These are phyloP conservation scores for Crenichthys baileyi DNA, from an alignment of 2,797 vertebrate species.

Conservation along the genomic window DNA sequence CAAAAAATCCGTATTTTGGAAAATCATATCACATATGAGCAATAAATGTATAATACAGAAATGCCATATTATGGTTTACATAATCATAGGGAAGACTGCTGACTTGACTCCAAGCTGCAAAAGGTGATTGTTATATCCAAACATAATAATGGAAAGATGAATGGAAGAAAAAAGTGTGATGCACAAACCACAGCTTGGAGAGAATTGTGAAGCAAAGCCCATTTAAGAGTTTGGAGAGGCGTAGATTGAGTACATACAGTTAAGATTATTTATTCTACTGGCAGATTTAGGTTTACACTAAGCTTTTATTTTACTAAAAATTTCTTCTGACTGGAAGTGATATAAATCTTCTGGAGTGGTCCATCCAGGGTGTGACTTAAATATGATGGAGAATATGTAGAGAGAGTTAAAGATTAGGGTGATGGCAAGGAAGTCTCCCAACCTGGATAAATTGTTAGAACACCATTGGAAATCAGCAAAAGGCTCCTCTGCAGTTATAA, in stretches of 20 bases:
- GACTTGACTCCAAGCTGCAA: neutral
- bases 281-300: neutral
- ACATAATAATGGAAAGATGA: neutral
- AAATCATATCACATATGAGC: no score
- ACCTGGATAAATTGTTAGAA: neutral
- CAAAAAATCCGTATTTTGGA: no score
- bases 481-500: neutral
- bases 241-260: neutral
- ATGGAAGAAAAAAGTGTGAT: neutral
- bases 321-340: neutral
- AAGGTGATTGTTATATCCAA: neutral
- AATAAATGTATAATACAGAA: neutral
- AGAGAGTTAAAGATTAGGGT: neutral
- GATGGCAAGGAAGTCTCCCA: neutral
- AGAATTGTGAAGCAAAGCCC: no score
- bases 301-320: neutral
- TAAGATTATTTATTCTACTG: neutral
- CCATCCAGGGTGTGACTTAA: neutral
- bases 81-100: neutral
- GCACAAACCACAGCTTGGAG: no score
- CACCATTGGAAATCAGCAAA: neutral
- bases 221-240: neutral
- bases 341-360: neutral
- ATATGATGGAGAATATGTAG: neutral
- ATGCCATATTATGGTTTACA: neutral